Evolutionary conservation across 2,113 vertebrate species (phyloP).

Genomic region (Scopus umbretta): DNA sequence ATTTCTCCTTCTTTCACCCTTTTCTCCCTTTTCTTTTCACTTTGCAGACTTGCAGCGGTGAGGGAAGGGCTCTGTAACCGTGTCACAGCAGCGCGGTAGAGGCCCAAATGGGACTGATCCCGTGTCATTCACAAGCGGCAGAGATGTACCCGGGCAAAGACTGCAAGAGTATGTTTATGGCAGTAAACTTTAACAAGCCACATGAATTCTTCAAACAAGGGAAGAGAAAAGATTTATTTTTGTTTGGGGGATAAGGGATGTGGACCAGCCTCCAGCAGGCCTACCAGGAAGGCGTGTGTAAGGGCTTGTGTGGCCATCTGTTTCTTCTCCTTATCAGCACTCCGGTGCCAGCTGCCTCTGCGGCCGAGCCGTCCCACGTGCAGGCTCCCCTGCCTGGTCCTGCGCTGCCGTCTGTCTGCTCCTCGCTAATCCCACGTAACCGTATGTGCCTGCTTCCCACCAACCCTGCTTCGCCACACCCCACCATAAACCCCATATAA

Average conservation of each 20-base stretch:
- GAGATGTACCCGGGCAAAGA: not conserved
- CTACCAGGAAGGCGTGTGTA: constrained; percentile 52
- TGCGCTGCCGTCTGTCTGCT: not conserved
- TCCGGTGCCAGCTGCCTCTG: constrained; percentile 47
- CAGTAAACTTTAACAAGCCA: constrained; percentile 6
- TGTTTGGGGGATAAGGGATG: constrained; percentile 29
- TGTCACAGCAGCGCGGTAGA: not conserved
- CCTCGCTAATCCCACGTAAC: not conserved
- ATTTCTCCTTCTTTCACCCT: not conserved
- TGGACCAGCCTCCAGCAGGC: constrained; percentile 46
- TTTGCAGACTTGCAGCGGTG: not conserved
- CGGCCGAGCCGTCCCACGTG: constrained; percentile 16
- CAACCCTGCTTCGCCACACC: not conserved
- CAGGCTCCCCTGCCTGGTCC: not conserved
- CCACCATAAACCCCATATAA: not conserved
- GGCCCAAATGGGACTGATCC: not conserved
- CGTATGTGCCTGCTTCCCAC: not conserved
- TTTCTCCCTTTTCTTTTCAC: not conserved
- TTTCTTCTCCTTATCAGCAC: constrained; percentile 47
- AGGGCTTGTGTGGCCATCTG: constrained; percentile 51
- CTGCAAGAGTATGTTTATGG: not conserved
- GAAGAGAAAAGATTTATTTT: constrained; percentile 27
- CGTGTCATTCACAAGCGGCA: fast-evolving
- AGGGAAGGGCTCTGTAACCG: not conserved
- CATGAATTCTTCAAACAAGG: constrained; percentile 11